Conservation (phyloP, 2,888 invertebrate species). For the Creontiades dilutus region DNA sequence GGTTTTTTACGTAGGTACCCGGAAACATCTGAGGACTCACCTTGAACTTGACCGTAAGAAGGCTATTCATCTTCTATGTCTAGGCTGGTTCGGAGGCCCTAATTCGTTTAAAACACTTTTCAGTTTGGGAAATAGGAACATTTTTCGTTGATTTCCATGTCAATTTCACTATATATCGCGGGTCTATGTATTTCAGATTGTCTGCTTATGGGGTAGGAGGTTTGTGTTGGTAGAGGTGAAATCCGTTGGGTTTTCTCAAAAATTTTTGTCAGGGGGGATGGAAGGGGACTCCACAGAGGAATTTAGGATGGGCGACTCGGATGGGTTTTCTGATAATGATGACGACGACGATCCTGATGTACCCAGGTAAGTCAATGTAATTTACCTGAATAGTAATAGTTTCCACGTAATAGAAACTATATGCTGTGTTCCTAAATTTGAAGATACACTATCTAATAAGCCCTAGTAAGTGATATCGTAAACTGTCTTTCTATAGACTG, state of each 20-base stretch:
- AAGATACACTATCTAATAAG: too few relatives aligned
- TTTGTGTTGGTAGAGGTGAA: neutral
- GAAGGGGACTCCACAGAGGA: neutral
- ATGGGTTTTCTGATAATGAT: constrained; percentile 48
- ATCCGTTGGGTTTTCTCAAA: neutral
- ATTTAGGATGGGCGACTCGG: constrained; percentile 36
- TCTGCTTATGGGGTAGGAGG: too few relatives aligned
- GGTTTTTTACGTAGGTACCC: neutral
- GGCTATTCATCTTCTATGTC: neutral
- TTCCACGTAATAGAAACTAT: neutral
- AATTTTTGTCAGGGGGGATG: neutral
- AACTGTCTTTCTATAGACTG: too few relatives aligned
- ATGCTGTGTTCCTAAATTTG: too few relatives aligned
- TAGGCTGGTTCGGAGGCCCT: neutral
- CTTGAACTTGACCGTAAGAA: constrained; percentile 30
- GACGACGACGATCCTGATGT: constrained; percentile 64
- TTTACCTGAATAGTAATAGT: neutral
- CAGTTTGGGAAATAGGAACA: neutral
- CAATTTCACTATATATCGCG: neutral
- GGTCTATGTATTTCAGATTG: too few relatives aligned
- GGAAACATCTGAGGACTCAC: neutral
- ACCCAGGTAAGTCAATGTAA: constrained; percentile 41
- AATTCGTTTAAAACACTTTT: neutral
- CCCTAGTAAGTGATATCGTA: too few relatives aligned
- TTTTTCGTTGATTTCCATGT: neutral